Conservation (phyloP, 2,888 invertebrate genomes). For the Lasioglossum marginatum region DNA sequence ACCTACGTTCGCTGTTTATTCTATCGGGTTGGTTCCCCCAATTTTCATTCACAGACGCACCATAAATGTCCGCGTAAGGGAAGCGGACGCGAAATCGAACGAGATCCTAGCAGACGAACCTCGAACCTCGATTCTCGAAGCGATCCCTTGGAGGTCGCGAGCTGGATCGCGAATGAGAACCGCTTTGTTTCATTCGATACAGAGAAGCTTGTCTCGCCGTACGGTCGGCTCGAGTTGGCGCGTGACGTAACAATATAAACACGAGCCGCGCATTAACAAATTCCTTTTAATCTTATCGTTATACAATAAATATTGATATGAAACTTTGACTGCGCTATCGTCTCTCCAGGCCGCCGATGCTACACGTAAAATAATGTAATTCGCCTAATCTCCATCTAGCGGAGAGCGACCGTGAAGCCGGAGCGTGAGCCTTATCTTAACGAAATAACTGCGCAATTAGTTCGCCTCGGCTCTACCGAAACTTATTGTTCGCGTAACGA, state of each 20-base stretch:
- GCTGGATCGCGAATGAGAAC: constrained; percentile 71
- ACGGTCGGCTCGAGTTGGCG: constrained; percentile 58
- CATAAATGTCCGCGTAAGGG: not conserved
- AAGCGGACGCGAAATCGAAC: not conserved
- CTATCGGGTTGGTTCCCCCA: not conserved
- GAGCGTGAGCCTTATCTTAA: constrained; percentile 73
- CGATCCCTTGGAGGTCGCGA: not conserved
- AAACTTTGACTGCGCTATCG: constrained; percentile 79
- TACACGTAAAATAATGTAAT: constrained; percentile 79
- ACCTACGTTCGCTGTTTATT: not conserved
- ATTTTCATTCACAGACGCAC: not conserved
- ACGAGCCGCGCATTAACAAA: constrained; percentile 77
- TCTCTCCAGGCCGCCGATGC: constrained; percentile 52
- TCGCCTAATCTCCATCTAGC: constrained; percentile 76
- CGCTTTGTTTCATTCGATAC: constrained; percentile 75
- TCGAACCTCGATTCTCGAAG: not conserved
- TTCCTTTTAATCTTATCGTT: constrained; percentile 82
- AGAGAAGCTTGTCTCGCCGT: constrained; percentile 65
- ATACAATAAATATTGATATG: constrained; percentile 82
- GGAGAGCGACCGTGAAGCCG: constrained; percentile 65
- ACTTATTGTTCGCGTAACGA: constrained; percentile 50
- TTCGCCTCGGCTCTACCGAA: constrained; percentile 63
- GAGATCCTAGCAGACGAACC: not conserved
- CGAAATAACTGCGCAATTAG: constrained; percentile 80
- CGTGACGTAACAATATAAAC: constrained; percentile 82